Conservation (phyloP, 30 jellyfish, hydroid and myxozoan genomes). For the Hydra vulgaris region DNA sequence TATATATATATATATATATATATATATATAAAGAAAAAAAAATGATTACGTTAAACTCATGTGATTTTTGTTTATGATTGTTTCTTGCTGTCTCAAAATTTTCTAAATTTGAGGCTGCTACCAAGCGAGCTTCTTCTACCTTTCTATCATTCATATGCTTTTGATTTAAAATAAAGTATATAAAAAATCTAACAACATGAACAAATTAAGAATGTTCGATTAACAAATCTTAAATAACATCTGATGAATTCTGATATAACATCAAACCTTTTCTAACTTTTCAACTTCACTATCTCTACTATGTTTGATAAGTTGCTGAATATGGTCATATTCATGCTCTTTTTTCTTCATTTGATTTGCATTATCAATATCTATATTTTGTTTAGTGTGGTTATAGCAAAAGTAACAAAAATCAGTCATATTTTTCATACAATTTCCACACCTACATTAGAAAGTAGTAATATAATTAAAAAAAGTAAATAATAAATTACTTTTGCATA, state of each 20-base stretch:
- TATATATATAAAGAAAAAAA: no score
- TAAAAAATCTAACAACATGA: background rate
- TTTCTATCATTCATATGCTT: constrained; percentile 39
- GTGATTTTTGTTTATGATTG: constrained; percentile 36
- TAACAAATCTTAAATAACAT: no score
- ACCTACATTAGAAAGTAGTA: constrained; percentile 22
- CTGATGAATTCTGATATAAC: background rate
- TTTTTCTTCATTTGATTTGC: constrained; percentile 64
- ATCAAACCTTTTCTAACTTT: constrained; percentile 62
- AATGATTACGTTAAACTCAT: constrained; percentile 52
- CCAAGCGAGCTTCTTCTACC: constrained; percentile 53
- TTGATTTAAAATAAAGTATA: background rate
- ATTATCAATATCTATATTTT: constrained; percentile 62
- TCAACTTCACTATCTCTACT: constrained; percentile 65
- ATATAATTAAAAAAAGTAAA: background rate
- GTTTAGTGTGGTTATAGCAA: constrained; percentile 75
- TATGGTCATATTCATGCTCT: constrained; percentile 76
- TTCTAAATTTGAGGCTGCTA: constrained; percentile 86
- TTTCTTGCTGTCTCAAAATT: constrained; percentile 66
- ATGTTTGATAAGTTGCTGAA: constrained; percentile 54
- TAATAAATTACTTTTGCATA: no score
- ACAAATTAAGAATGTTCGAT: background rate
- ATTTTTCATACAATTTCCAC: constrained; percentile 65
- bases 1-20: no score
- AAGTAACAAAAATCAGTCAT: constrained; percentile 84